A percentile compares a stretch with the other conserved stretches of the same genome.
Conservation (phyloP, 2,113 vertebrate genomes). For the Plecotus auritus region DNA sequence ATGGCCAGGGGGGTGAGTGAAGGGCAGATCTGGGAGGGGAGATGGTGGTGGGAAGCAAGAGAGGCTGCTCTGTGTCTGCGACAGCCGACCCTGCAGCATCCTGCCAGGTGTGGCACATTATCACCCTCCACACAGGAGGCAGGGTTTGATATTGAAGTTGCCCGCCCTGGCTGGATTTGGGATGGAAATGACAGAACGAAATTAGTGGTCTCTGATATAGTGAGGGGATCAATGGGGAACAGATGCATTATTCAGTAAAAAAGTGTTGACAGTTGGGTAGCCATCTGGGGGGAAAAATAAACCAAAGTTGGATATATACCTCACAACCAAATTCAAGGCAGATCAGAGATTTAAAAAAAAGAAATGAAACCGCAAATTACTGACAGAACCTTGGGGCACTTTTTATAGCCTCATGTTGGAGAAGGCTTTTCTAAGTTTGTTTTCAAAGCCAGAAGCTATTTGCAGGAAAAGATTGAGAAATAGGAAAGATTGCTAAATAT, state of each 20-base stretch:
- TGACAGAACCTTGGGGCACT: not conserved
- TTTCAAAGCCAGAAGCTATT: not conserved
- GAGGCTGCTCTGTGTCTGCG: not conserved
- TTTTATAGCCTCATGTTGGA: not conserved
- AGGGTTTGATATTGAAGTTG: not conserved
- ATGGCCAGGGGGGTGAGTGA: not conserved
- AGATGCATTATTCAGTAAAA: not conserved
- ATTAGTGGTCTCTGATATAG: fast-evolving
- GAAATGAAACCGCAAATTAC: not conserved
- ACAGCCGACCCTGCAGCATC: not conserved
- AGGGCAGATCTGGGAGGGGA: not conserved
- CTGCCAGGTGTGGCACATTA: not conserved
- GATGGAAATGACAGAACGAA: not conserved
- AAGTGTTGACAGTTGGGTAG: not conserved
- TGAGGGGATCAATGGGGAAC: not conserved
- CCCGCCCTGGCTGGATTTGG: not conserved
- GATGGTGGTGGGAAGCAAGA: not conserved
- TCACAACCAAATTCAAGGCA: not conserved
- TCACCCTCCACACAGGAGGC: not conserved
- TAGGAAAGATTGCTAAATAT: not conserved
- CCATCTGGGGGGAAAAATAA: not conserved
- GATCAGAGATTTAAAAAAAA: not conserved
- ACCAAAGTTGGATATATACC: not conserved
- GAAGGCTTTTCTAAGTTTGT: not conserved
- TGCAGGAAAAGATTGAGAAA: not conserved